Conservation (phyloP, 2,113 vertebrate genomes). For the Hydrolagus affinis region DNA sequence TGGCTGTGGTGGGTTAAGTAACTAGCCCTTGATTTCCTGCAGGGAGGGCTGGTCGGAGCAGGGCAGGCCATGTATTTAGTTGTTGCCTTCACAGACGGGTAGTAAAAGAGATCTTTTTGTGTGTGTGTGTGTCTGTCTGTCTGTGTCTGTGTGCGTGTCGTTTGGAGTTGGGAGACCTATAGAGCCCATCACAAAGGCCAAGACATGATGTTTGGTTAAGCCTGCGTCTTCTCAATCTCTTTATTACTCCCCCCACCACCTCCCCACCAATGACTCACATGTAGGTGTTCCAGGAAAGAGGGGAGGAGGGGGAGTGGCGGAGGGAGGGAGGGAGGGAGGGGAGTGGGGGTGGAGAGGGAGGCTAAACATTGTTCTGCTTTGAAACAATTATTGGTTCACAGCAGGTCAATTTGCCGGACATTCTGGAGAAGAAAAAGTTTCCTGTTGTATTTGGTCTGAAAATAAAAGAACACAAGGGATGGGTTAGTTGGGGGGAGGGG, state of each 20-base stretch:
- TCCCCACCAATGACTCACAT: no score
- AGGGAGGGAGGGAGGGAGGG: no score
- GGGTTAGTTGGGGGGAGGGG: not conserved
- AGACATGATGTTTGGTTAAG: not conserved
- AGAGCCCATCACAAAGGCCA: not conserved
- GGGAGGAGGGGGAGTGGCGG: not conserved
- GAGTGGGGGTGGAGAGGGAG: no score
- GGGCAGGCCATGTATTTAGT: no score
- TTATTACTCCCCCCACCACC: not conserved
- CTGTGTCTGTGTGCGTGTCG: no score
- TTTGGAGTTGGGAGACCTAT: not conserved
- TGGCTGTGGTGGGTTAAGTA: no score
- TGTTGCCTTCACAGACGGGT: no score
- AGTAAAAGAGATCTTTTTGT: no score
- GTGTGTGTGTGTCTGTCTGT: no score
- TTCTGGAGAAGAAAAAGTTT: not conserved
- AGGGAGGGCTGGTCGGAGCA: no score
- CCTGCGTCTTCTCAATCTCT: not conserved
- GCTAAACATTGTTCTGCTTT: not conserved
- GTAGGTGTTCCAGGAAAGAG: not conserved
- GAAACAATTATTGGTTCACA: not conserved
- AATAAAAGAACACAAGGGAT: no score
- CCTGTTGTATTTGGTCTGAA: slow-evolving; percentile 1
- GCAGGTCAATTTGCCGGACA: not conserved
- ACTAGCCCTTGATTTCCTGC: no score